Evolutionary conservation across 2,113 vertebrate genomes (phyloP), one percentile per base, ranked within the genome.

Genomic region (Mus pahari): DNA sequence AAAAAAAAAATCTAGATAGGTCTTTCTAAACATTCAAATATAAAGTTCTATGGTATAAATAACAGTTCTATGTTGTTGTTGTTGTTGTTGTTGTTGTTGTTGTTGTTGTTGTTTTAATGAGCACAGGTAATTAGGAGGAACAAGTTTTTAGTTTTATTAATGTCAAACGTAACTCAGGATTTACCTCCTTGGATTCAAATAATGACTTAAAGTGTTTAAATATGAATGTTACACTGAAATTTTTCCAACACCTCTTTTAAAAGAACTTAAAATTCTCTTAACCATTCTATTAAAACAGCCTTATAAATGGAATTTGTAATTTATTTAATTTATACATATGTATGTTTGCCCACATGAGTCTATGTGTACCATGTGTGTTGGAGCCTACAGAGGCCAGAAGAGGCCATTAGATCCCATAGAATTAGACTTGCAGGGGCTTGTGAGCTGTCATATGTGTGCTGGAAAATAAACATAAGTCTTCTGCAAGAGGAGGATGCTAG

Each of bases 131-230:
- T 64, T 39, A 73, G 22, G 36, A 82, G 55, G 91, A 9, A 6
- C 5, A 70, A 58, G 19, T 81, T 62, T 81, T 62, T 78, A 53
- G 33, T 84, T 79, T 84, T 55, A 88, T 73, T 91, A 91, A 92
- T 33, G 33, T 24, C 16, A 93, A 16, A 77, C 83, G 31, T 66
- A 83, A 14, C 36, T 77, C 24, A 7, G 36, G 42, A 13, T 86
- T 89, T 71, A 88, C n/a, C 55, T 73, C 53, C 17, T 45, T 93
- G 22, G 33, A 97, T 4, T 93, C 45, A 17, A 39, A 48, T 86
- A 84, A 64, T 33, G 20, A 74, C 86, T 82, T n/a, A 33, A 90
- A 95, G 58, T 60, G 58, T 60, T 22, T 60, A 60, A 96, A 94
- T 62, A 66, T 64, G 60, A 90, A 55, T 83, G 8, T 31, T 53